Base-by-base conservation (phyloP, 2,888 invertebrate genomes). In the Cinara cedri region DNA sequence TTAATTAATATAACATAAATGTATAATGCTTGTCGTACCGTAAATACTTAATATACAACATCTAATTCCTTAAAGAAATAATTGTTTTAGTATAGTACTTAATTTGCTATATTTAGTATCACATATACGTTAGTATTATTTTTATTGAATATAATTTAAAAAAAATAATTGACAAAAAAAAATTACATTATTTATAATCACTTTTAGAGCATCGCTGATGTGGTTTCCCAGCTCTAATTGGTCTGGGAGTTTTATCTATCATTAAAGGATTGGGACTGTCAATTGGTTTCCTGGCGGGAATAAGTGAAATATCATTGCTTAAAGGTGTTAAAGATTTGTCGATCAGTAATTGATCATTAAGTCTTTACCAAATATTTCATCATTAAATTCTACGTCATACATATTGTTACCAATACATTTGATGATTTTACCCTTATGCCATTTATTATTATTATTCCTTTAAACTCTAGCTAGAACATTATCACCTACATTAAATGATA, bases 401-500 rank as follows among this genome's bases (percentile, higher is more conserved):
- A n/a, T n/a, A n/a, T n/a, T n/a, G n/a, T n/a, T n/a, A n/a, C n/a
- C n/a, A n/a, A n/a, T n/a, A 49, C 49, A 49, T 10, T 49, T 49
- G 13, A 49, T 49, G 49, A 49, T 49, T 14, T 49, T 49, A 49
- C 14, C 9, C n/a, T 54, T 54, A 4, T 54, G 16, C n/a, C 54
- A 54, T 54, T n/a, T n/a, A n/a, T 54, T 54, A n/a, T n/a, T 10
- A n/a, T 54, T 54, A n/a, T 3, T 54, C 9, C 54, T 54, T 4
- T n/a, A 54, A 54, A n/a, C n/a, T n/a, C 3, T n/a, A 16, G 3
- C n/a, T 54, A 54, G 9, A 54, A n/a, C 54, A 9, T 54, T n/a
- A 54, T 54, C 54, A 9, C 54, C 9, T n/a, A 54, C n/a, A 54
- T 54, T 54, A n/a, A 54, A 54, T 54, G n/a, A n/a, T 54, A 54